Base-by-base conservation (phyloP, 1,140 invertebrate species). In the Drosophila equinoxialis region DNA sequence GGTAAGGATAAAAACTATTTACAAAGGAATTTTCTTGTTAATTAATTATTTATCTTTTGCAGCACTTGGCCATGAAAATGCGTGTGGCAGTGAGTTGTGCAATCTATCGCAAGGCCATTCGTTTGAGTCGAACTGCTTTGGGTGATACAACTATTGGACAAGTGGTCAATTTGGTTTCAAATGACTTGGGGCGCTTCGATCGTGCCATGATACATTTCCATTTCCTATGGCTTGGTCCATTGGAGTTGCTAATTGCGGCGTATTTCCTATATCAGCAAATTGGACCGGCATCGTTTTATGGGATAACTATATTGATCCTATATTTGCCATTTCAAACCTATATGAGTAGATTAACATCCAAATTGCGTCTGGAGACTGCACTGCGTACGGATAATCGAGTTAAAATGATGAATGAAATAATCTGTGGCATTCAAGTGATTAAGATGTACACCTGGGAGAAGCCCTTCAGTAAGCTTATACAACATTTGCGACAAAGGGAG, bases 361-460 rank as follows among this genome's bases (percentile, higher is more conserved):
- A 92, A 42, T 93, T 95, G 26, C 93, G 96, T 57, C 77, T 94
- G 54, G 92, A 94, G 75, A 96, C 95, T 6, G 96, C 96, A 0
- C 70, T 93, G 2, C 93, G 94, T 75, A 98, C 97, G 0, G 97
- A 98, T 90, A 94, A 97, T 81, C 93, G 97, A 68, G 95, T 98
- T 1, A 93, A 95, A 48, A 91, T 97, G 48, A 98, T 98, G 96
- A 97, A 96, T 86, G 97, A 98, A 93, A 96, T 98, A 6, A 95
- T 98, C 20, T 94, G 94, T 59, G 97, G 96, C 0, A 97, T 98
- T 71, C 95, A 97, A 92, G 83, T 90, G 58, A 89, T 98, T 13
- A 98, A 98, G 93, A 97, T 98, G 96, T 97, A 97, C 74, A 95
- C 96, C 1, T 97, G 96, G 96, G 96, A 97, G 90, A 94, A 94